Evolutionary conservation across 1,140 invertebrate species (phyloP), one percentile per base, ranked within the genome.

Genomic region (Plutomurus gul): DNA sequence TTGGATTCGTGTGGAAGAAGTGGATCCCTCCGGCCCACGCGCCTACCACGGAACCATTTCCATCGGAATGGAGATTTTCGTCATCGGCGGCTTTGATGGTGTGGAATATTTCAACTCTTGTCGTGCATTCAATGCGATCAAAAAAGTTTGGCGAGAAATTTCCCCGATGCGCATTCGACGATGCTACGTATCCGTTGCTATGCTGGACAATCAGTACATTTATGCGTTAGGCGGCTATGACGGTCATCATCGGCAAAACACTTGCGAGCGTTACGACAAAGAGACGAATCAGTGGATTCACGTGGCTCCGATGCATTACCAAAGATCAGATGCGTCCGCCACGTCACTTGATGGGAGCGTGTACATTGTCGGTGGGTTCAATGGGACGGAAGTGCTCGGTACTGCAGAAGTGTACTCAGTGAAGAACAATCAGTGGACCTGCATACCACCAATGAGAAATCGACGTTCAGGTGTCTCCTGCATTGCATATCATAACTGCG

Each of bases 331-430:
- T 85, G 94, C 94, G 0, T 92, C 92, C 37, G 90, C 90, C 0
- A 89, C 91, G 0, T 87, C 87, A 0, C 80, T 91, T 0, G 87
- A 90, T 30, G 92, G 89, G 73, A 93, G 93, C 84, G 92, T 95
- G 73, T 95, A 93, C 85, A 93, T 95, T 40, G 91, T 91, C 1
- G 94, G 94, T 1, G 96, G 96, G 0, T 97, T 97, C 86, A 95
- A 97, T 86, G 95, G 96, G 0, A 91, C 92, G 75, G 93, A 96
- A 83, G 96, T 93, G 84, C 88, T 97, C 86, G 93, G 92, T 85
- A 92, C 93, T 1, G 94, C 91, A 0, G 96, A 97, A 86, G 90
- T 91, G 56, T 98, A 95, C 86, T 92, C 95, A 86, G 94, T 95
- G 0, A 88, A 90, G 11, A 90, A 89, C 0, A 94, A 97, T 86